Base-by-base conservation (phyloP, 2,113 vertebrate genomes). In the Mastomys coucha region DNA sequence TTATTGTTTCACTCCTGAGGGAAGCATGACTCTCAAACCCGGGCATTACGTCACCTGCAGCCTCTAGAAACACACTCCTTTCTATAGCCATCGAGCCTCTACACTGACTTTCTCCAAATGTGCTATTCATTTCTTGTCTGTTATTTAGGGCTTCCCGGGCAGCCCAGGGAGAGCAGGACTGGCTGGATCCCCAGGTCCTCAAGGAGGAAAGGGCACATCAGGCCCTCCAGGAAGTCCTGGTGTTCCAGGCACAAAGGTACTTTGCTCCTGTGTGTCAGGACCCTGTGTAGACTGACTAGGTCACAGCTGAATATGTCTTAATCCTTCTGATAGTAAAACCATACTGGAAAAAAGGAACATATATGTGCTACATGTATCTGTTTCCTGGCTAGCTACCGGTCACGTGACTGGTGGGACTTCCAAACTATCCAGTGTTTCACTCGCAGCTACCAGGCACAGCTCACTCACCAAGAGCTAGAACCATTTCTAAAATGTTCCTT, bases 201-300 rank as follows among this genome's bases (percentile, higher is more conserved):
- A 94, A 80, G 99, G 99, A 97, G 98, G 98, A 81, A 97, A 98
- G 45, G 99, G 99, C 76, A 98, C 98, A 85, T 98, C 99, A 96
- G 99, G 99, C 88, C 95, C 92, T 33, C 97, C 98, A 97, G 99
- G 99, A 97, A 98, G 98, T 91, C 98, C 84, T 81, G 99, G 99
- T 92, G 96, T 96, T 4, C 97, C 98, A 1, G 99, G 99, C 95
- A 98, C 98, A 85, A 99, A 99, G 99, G 99, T 99, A 98, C 33
- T 78, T 73, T 3, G 24, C 4, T 91, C 22, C 95, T 80, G 60
- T 81, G 65, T 16, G 36, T 67, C 49, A 7, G 42, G 5, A 81
- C 58, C 72, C 16, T 67, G 1, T 17, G 58, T 80, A 86, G 60
- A 84, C 10, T 91, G 72, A 58, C 72, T 81, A 45, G 31, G 58